phyloP scores from a whole-genome alignment of 2,113 vertebrate species.

The Tylochromis polylepis region DNA sequence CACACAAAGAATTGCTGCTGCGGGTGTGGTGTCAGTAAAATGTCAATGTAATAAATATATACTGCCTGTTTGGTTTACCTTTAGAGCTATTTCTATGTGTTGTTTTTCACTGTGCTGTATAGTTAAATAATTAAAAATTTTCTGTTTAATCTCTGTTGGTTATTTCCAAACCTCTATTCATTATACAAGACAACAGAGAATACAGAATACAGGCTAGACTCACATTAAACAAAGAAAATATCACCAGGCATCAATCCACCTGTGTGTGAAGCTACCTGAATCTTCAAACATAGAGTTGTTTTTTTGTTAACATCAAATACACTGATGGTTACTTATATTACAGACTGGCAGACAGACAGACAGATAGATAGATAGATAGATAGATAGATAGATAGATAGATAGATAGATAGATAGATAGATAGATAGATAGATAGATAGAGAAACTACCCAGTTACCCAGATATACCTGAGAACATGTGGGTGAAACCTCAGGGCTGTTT shows the following conservation, averaged over 20 bases:
- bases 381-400: not conserved
- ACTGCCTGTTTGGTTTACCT: not conserved
- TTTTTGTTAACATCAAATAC: not conserved
- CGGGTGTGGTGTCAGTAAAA: not conserved
- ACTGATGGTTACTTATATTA: too few relatives aligned
- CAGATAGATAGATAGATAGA: not conserved
- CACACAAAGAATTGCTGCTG: not conserved
- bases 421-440: not conserved
- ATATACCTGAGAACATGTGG: conserved; percentile 29
- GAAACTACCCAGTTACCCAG: not conserved
- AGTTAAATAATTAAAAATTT: not conserved
- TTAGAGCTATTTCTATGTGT: not conserved
- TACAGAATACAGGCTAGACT: not conserved
- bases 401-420: not conserved
- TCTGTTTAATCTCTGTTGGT: not conserved
- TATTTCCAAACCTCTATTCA: not conserved
- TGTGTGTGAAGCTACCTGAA: not conserved
- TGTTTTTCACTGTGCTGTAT: not conserved
- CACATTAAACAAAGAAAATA: not conserved
- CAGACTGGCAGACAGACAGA: too few relatives aligned
- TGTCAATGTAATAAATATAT: not conserved
- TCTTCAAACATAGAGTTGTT: too few relatives aligned
- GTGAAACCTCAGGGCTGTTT: conserved; percentile 40
- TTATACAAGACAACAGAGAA: not conserved
- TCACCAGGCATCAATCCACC: not conserved